Evolutionary conservation across 1,140 invertebrate species (phyloP).

Genomic region (Portunus trituberculatus): DNA sequence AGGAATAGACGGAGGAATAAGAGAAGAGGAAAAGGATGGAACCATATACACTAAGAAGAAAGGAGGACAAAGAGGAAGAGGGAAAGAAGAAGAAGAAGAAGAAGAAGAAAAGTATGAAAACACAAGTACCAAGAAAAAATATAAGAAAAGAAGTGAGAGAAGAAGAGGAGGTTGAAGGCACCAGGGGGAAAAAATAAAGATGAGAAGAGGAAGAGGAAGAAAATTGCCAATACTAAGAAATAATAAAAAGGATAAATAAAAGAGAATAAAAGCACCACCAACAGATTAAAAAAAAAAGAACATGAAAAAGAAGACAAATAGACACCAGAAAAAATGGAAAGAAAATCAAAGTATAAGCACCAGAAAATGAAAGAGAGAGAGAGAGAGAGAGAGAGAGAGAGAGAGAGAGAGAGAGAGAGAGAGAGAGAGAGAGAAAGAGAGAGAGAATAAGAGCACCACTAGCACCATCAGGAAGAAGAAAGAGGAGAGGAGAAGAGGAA

Average conservation of each 20-base stretch:
- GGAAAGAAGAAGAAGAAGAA: neutral
- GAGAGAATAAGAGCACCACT: neutral
- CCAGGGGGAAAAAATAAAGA: neutral
- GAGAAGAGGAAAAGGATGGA: neutral
- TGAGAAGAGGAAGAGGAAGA: too few species aligned
- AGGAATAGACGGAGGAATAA: too few species aligned
- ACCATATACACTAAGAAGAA: neutral
- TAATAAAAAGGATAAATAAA: neutral
- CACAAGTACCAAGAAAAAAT: neutral
- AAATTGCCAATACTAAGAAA: too few species aligned
- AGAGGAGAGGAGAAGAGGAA: neutral
- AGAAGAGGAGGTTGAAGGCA: neutral
- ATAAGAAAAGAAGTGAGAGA: neutral
- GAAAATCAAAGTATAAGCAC: too few species aligned
- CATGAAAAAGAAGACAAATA: too few species aligned
- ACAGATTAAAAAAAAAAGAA: neutral
- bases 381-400: neutral
- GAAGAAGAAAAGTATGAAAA: neutral
- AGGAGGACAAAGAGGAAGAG: neutral
- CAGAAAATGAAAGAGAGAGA: too few species aligned
- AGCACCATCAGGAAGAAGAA: neutral
- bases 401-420: neutral
- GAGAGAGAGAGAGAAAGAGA: neutral
- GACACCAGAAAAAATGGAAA: too few species aligned
- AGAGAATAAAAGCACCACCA: too few species aligned